Percentiles rank a stretch among this genome's conserved stretches.
These are phyloP conservation scores for Hapalemur alaotrensis DNA, from an alignment of 2,797 vertebrate species.

Conservation along the genomic window DNA sequence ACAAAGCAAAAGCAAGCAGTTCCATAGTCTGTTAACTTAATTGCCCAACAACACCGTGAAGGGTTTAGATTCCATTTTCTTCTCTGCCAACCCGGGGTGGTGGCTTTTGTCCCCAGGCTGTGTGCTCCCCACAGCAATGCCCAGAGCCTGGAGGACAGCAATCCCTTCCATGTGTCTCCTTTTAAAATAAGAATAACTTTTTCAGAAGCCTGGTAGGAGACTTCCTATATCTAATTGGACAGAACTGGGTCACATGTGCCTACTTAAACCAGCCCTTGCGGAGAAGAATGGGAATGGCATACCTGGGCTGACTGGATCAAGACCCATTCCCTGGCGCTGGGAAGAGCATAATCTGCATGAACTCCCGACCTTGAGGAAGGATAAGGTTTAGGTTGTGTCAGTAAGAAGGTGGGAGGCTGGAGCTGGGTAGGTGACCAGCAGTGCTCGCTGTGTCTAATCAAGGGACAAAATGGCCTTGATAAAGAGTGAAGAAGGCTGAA, in stretches of 20 bases:
- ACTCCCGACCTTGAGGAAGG: not conserved
- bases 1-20: not conserved
- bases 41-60: not conserved
- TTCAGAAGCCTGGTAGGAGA: not conserved
- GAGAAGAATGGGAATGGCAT: not conserved
- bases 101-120: not conserved
- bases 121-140: not conserved
- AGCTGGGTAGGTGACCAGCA: not conserved
- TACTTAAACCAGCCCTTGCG: not conserved
- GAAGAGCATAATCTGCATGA: not conserved
- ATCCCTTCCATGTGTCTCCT: not conserved
- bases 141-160: not conserved
- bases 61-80: not conserved
- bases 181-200: not conserved
- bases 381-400: not conserved
- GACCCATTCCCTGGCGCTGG: not conserved
- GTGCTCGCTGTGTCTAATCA: not conserved
- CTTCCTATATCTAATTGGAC: not conserved
- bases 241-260: not conserved
- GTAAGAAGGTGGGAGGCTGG: not conserved
- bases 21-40: not conserved
- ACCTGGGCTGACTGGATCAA: not conserved
- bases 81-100: not conserved
- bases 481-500: not conserved
- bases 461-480: not conserved